These are phyloP conservation scores for Aphaenogaster ashmeadi DNA, from an alignment of 1,140 invertebrate species.

Conservation along the genomic window DNA sequence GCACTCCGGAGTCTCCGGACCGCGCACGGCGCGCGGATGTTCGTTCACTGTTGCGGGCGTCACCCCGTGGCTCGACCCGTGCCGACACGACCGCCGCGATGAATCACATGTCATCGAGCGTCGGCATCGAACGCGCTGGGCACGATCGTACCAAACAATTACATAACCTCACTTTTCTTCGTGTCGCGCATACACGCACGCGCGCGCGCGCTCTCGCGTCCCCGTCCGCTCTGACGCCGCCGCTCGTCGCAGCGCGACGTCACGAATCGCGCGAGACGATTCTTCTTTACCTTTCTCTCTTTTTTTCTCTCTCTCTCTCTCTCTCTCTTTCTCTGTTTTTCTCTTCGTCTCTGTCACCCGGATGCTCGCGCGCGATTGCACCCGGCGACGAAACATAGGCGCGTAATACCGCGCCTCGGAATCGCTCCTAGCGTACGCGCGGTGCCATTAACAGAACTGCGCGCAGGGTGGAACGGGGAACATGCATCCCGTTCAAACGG, in stretches of 20 bases:
- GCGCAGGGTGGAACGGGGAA: slow-evolving; percentile 59
- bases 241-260: slow-evolving; percentile 37
- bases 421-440: slow-evolving; percentile 62
- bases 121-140: slow-evolving; percentile 65
- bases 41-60: not conserved
- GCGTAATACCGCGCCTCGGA: slow-evolving; percentile 18
- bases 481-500: slow-evolving; percentile 73
- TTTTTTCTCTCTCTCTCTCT: not conserved
- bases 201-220: not conserved
- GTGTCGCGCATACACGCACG: slow-evolving; percentile 40
- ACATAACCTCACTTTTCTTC: slow-evolving; percentile 77
- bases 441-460: slow-evolving; percentile 73
- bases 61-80: not conserved
- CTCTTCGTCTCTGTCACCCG: not conserved
- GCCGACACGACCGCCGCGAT: slow-evolving; percentile 27
- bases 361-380: slow-evolving; percentile 1
- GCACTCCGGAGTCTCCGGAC: not conserved
- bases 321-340: not conserved
- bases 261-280: slow-evolving; percentile 4
- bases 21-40: not conserved
- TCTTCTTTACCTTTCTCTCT: not conserved
- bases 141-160: slow-evolving; percentile 74
- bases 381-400: slow-evolving; percentile 6
- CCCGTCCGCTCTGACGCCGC: not conserved
- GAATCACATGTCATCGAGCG: slow-evolving; percentile 72